Conservation (phyloP, 1,140 invertebrate species). For the Frieseomelitta varia region DNA sequence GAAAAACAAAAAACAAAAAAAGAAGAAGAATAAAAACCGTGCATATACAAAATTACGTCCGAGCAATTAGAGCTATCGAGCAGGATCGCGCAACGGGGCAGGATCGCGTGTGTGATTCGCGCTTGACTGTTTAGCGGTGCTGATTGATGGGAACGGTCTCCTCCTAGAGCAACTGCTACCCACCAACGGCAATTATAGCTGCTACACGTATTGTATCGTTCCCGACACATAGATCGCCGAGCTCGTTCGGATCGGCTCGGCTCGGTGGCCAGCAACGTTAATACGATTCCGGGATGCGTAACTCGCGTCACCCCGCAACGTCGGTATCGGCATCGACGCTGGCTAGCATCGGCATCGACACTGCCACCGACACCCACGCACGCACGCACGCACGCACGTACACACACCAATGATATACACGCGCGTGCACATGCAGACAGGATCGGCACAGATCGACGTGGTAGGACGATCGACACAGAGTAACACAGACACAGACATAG, state of each 20-base stretch:
- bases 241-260: slow-evolving; percentile 68
- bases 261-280: slow-evolving; percentile 77
- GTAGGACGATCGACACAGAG: slow-evolving; percentile 52
- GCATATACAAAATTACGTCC: background rate
- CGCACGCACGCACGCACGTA: slow-evolving; percentile 55
- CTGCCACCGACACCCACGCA: background rate
- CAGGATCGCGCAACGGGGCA: background rate
- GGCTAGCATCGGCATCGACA: slow-evolving; percentile 41
- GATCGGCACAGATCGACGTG: slow-evolving; percentile 21
- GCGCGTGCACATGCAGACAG: background rate
- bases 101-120: slow-evolving; percentile 35
- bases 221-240: slow-evolving; percentile 77
- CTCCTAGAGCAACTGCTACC: slow-evolving; percentile 75
- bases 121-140: slow-evolving; percentile 59
- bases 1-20: too few species aligned
- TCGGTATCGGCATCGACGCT: slow-evolving; percentile 56
- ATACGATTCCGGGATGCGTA: slow-evolving; percentile 73
- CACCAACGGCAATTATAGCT: slow-evolving; percentile 79
- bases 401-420: too few species aligned
- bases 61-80: slow-evolving; percentile 38
- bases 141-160: slow-evolving; percentile 80
- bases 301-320: slow-evolving; percentile 67
- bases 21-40: too few species aligned
- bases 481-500: slow-evolving; percentile 17
- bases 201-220: slow-evolving; percentile 72